Evolutionary conservation across 2,797 vertebrate species (phyloP), one percentile per base, ranked within the genome.

Genomic region (Forpus xanthops): DNA sequence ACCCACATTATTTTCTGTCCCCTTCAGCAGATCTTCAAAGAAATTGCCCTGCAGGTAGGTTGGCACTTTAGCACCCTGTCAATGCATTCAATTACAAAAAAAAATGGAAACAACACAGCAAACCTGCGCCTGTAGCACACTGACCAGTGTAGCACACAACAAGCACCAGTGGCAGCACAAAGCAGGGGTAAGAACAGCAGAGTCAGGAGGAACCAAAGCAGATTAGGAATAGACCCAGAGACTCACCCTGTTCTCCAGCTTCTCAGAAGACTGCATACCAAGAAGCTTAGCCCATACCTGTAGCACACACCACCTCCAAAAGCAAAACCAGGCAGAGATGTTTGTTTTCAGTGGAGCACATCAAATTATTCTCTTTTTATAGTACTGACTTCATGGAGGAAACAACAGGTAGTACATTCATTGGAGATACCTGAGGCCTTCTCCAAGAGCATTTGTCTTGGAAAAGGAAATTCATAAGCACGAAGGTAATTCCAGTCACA

Each of bases 61-160:
- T 91, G 87, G 91, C 93, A 94, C 79, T 78, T 75, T 9, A 94
- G 93, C 93, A 94, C 94, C 89, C 60, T 70, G 76, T 75, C 82
- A 84, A 56, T 19, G 53, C 35, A 65, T 66, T 88, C 61, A 72
- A 21, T 86, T 66, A 78, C 45, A 87, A 73, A 64, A 83, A 83
- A 83, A 15, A 74, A 85, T 1, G 0, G 60, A 64, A 82, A 82
- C 16, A 55, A 70, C 25, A 87, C 56, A 85, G 78, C 45, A 37
- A 82, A 90, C 30, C 70, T 71, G 53, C 8, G 0, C 0, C 1
- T 11, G 45, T n/a, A 39, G 53, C 33, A 61, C 56, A 23, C 39
- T 9, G 80, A 67, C 6, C 71, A 47, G 55, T 0, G 1, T 5
- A 49, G 58, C 31, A 62, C 5, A 25, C 31, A 58, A 41, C 15